These are phyloP conservation scores for Muscicapa striata DNA, from an alignment of 2,797 vertebrate species.

Conservation along the genomic window DNA sequence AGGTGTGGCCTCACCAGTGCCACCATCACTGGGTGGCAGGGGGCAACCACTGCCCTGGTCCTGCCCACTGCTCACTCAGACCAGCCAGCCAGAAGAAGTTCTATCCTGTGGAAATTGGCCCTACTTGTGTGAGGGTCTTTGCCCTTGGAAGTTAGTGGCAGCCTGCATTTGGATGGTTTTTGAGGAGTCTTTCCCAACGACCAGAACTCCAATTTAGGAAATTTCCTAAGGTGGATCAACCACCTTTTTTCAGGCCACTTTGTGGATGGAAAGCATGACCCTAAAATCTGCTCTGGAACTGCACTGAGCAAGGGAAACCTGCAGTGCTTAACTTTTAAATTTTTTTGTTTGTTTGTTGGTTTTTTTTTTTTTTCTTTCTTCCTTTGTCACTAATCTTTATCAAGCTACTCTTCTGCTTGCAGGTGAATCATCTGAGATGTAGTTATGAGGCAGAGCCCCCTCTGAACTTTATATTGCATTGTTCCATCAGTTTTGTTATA, in stretches of 20 bases:
- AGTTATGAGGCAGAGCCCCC: not conserved
- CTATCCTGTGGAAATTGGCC: not conserved
- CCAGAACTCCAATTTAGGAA: not conserved
- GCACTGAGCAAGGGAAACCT: not conserved
- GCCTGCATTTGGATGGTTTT: not conserved
- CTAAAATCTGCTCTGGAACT: not conserved
- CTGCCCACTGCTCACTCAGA: not conserved
- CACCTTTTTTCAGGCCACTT: not conserved
- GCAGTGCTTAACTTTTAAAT: not conserved
- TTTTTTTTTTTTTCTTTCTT: not conserved
- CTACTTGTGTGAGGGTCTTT: not conserved
- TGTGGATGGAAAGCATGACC: not conserved
- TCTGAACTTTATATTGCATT: not conserved
- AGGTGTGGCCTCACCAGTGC: not conserved
- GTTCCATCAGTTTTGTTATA: not conserved
- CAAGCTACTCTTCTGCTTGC: not conserved
- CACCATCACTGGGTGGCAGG: rapidly evolving
- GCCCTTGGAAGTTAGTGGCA: not conserved
- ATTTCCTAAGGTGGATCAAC: rapidly evolving
- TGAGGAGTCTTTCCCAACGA: not conserved
- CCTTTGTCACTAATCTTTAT: not conserved
- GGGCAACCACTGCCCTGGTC: not conserved
- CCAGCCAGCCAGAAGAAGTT: not conserved
- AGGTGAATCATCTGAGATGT: not conserved
- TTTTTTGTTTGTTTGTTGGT: not conserved